Evolutionary conservation across 2,113 vertebrate species (phyloP).

Genomic region (Spilogale gracilis): DNA sequence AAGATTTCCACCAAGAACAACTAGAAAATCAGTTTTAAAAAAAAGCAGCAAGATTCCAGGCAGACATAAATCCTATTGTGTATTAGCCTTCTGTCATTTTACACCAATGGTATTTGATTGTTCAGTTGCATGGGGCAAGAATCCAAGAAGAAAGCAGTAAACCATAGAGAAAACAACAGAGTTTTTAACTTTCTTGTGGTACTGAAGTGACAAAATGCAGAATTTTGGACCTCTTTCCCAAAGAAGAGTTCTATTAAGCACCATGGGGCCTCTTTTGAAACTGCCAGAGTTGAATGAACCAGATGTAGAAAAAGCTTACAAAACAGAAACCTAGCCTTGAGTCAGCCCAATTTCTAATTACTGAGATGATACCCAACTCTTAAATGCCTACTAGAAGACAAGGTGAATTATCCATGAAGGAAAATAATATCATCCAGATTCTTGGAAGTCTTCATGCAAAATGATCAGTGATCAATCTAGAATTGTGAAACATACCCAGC

Average conservation of each 20-base stretch:
- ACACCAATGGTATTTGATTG: not conserved
- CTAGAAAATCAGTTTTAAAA: not conserved
- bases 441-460: not conserved
- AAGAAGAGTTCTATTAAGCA: not conserved
- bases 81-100: not conserved
- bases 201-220: not conserved
- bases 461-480: not conserved
- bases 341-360: not conserved
- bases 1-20: not conserved
- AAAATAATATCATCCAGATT: not conserved
- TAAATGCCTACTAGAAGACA: not conserved
- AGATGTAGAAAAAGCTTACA: not conserved
- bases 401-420: not conserved
- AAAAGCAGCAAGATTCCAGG: not conserved
- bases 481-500: not conserved
- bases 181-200: not conserved
- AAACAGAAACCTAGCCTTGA: not conserved
- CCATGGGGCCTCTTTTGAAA: not conserved
- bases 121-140: not conserved
- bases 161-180: not conserved
- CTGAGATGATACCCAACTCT: not conserved
- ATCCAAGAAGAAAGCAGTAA: not conserved
- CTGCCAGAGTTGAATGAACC: not conserved
- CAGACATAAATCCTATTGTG: not conserved
- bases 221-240: rapidly evolving